Evolutionary conservation across 2,888 invertebrate species (phyloP).

Genomic region (Epistrophe eligans): DNA sequence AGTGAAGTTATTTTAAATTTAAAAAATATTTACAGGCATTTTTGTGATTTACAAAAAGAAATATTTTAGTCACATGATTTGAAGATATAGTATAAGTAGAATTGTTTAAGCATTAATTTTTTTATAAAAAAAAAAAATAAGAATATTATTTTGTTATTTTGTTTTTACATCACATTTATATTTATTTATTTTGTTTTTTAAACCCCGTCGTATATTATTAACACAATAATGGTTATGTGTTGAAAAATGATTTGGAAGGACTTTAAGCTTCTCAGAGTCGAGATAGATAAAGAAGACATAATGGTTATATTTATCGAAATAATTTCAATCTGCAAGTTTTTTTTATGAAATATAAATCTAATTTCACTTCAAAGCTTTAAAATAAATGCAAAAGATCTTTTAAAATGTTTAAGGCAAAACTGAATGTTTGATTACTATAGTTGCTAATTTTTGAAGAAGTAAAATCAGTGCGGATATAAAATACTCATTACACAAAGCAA

Average conservation of each 20-base stretch:
- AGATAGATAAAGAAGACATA: neutral
- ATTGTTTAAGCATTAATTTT: slow-evolving; percentile 8
- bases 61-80: slow-evolving; percentile 34
- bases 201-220: slow-evolving; percentile 34
- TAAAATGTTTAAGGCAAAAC: no score
- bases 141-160: slow-evolving; percentile 6
- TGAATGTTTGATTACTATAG: no score
- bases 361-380: neutral
- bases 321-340: no score
- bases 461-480: no score
- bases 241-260: neutral
- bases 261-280: neutral
- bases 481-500: no score
- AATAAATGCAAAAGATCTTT: neutral
- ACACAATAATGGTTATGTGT: slow-evolving; percentile 23
- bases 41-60: slow-evolving; percentile 58
- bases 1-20: slow-evolving; percentile 25
- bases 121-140: slow-evolving; percentile 5
- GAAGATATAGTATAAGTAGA: slow-evolving; percentile 14
- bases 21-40: slow-evolving; percentile 59
- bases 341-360: neutral
- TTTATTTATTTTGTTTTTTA: neutral
- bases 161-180: slow-evolving; percentile 46
- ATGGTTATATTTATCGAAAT: no score
- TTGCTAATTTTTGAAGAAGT: neutral